Evolutionary conservation across 2,888 invertebrate species (phyloP).

Genomic region (Sinodicranocentrus sp.): DNA sequence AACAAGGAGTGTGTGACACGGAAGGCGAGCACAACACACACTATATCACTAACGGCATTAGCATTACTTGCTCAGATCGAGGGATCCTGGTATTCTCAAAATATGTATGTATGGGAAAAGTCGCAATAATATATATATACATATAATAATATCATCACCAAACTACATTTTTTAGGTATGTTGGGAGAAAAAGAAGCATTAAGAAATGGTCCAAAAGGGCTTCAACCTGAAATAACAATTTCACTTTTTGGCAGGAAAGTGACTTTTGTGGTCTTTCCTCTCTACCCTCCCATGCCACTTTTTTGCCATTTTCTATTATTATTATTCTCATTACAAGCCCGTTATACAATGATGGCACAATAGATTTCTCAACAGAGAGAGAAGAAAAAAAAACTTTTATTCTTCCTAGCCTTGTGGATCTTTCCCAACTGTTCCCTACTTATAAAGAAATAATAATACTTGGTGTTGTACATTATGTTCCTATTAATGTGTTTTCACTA

Average conservation of each 20-base stretch:
- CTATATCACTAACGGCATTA: neutral
- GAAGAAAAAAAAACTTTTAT: too few relatives aligned
- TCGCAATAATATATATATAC: too few relatives aligned
- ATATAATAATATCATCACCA: constrained; percentile 5
- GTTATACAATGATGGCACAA: constrained; percentile 26
- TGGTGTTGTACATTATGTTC: too few relatives aligned
- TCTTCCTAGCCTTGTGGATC: too few relatives aligned
- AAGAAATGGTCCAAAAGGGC: constrained; percentile 18
- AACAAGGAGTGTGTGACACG: constrained; percentile 14
- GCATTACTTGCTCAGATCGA: too few relatives aligned
- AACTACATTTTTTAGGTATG: neutral
- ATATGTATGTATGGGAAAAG: too few relatives aligned
- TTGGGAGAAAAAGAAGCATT: constrained; percentile 16
- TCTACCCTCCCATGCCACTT: neutral
- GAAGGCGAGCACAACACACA: constrained; percentile 4
- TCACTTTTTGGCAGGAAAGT: constrained; percentile 37
- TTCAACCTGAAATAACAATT: constrained; percentile 35
- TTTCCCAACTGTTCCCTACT: too few relatives aligned
- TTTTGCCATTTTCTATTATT: constrained; percentile 35
- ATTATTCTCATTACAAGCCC: constrained; percentile 33
- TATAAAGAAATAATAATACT: too few relatives aligned
- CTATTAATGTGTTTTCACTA: too few relatives aligned
- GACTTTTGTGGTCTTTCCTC: constrained; percentile 26
- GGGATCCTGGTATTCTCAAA: too few relatives aligned
- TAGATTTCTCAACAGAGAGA: neutral